Conservation (phyloP, 2,113 vertebrate species). For the Centropus bengalensis region DNA sequence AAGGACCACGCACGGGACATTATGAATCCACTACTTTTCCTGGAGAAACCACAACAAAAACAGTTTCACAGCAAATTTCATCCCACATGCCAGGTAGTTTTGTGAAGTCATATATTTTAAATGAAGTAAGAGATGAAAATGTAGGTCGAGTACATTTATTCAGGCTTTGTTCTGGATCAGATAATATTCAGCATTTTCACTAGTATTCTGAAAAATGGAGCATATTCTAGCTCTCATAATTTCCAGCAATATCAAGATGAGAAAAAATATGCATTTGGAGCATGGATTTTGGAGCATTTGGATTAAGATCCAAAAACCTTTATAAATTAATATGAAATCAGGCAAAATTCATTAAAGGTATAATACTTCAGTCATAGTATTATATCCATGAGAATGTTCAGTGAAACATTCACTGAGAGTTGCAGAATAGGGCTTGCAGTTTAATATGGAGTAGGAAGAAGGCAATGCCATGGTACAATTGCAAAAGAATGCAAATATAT, state of each 20-base stretch:
- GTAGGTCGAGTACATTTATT: background rate
- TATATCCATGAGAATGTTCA: background rate
- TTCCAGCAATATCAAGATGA: background rate
- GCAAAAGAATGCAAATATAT: background rate
- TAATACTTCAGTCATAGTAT: background rate
- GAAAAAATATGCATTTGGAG: background rate
- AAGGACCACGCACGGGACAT: background rate
- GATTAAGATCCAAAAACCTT: background rate
- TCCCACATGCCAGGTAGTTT: slow-evolving; percentile 28
- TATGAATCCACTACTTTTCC: background rate
- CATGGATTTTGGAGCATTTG: background rate
- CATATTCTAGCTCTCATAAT: background rate
- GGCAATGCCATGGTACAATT: background rate
- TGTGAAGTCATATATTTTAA: background rate
- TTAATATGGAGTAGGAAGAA: background rate
- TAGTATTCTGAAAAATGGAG: background rate
- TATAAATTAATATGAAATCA: background rate
- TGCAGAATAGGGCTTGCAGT: background rate
- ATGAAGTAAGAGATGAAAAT: background rate
- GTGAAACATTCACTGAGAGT: background rate
- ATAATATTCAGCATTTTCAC: background rate
- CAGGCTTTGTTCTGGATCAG: background rate
- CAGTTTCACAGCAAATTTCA: fast-evolving
- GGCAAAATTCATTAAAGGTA: background rate
- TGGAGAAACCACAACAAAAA: background rate